Evolutionary conservation across 2,888 invertebrate genomes (phyloP).

Genomic region (Steinernema scapterisci): DNA sequence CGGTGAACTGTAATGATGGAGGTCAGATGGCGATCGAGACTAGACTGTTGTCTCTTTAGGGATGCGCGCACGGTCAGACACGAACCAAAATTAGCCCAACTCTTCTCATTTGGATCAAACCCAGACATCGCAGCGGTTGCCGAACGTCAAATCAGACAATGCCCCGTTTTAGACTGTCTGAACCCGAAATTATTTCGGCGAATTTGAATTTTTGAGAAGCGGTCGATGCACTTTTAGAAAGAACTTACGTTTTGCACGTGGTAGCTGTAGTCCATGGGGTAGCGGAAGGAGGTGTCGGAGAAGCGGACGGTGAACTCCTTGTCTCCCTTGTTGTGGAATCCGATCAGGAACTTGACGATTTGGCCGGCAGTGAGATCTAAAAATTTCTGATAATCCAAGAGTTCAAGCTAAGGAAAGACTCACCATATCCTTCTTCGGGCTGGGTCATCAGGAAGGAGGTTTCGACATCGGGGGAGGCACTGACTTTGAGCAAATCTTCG

Average conservation of each 20-base stretch:
- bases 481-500: constrained; percentile 69
- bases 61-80: too few relatives aligned
- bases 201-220: too few relatives aligned
- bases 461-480: constrained; percentile 86
- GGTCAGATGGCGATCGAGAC: too few relatives aligned
- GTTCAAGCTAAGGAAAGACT: not conserved
- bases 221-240: not conserved
- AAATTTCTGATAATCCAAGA: not conserved
- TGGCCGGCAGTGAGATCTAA: constrained; percentile 87
- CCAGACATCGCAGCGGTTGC: too few relatives aligned
- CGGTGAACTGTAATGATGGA: constrained; percentile 78
- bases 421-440: constrained; percentile 72
- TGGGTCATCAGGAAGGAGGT: constrained; percentile 82
- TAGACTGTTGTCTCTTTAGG: too few relatives aligned
- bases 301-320: constrained; percentile 88
- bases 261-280: constrained; percentile 97
- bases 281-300: constrained; percentile 95
- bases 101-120: too few relatives aligned
- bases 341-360: constrained; percentile 90
- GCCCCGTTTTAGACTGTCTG: too few relatives aligned
- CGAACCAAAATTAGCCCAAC: too few relatives aligned
- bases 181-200: too few relatives aligned
- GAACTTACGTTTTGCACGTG: constrained; percentile 84
- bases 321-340: constrained; percentile 91
- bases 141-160: too few relatives aligned